These are phyloP conservation scores for Ianthella basta DNA, from an alignment of 37 sponge, comb jelly and placozoan species.

Conservation along the genomic window DNA sequence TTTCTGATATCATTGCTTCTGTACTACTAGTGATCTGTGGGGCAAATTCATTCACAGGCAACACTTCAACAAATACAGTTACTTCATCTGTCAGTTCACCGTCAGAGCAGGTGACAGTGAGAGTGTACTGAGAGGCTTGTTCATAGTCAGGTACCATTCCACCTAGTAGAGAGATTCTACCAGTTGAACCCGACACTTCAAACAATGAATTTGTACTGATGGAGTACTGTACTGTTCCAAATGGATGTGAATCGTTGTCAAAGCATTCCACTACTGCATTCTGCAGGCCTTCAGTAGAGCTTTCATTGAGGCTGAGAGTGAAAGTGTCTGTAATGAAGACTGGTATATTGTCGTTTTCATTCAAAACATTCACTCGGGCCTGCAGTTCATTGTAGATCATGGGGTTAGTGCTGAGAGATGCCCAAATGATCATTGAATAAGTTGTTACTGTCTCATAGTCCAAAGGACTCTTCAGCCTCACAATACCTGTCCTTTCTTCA, in stretches of 20 bases:
- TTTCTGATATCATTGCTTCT: conserved; percentile 31
- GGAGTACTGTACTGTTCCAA: conserved; percentile 7
- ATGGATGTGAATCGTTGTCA: background rate
- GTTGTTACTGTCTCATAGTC: conserved; percentile 61
- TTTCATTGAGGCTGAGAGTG: background rate
- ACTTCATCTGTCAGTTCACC: conserved; percentile 36
- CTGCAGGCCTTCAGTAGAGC: background rate
- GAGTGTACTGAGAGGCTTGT: background rate
- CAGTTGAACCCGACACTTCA: conserved; percentile 9
- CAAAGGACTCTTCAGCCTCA: conserved; percentile 39
- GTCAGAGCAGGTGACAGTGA: conserved; percentile 68
- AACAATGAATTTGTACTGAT: conserved; percentile 24
- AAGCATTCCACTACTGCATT: background rate
- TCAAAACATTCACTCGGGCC: conserved; percentile 13
- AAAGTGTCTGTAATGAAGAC: background rate
- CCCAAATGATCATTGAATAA: conserved; percentile 49
- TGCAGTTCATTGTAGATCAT: background rate
- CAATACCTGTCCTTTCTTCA: conserved; percentile 40
- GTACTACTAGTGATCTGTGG: conserved; percentile 44
- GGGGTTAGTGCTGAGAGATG: conserved; percentile 6
- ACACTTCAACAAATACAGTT: conserved; percentile 48
- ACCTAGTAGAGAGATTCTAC: conserved; percentile 29
- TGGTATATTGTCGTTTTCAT: conserved; percentile 28
- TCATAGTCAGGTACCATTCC: conserved; percentile 52
- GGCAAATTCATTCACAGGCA: conserved; percentile 60